phyloP scores from a whole-genome alignment of 2,797 vertebrate species.

The Typhlichthys subterraneus region DNA sequence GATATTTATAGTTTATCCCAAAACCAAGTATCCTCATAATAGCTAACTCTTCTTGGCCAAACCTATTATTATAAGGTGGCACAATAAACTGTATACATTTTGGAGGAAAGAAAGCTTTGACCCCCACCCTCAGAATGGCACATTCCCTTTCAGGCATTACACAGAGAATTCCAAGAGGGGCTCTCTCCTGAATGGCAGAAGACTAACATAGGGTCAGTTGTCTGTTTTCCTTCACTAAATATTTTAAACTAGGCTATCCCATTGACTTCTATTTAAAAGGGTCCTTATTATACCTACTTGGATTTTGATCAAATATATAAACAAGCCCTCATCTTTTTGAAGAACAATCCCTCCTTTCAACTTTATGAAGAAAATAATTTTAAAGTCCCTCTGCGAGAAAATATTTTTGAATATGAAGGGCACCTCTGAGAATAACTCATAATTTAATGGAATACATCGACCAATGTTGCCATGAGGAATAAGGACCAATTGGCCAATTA shows the following conservation, averaged over 20 bases:
- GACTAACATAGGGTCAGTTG: conserved; percentile 15
- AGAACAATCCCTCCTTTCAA: not conserved
- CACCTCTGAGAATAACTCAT: conserved; percentile 9
- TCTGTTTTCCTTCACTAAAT: conserved; percentile 6
- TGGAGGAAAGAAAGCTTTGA: too few species aligned
- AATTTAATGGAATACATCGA: too few species aligned
- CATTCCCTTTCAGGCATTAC: not conserved
- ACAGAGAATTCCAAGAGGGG: not conserved
- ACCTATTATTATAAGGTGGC: too few species aligned
- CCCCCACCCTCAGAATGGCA: not conserved
- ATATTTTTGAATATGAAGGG: conserved; percentile 5
- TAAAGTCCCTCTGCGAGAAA: not conserved
- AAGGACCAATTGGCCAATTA: not conserved
- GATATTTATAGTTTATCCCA: too few species aligned
- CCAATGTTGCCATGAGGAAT: too few species aligned
- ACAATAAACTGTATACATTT: too few species aligned
- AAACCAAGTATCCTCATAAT: too few species aligned
- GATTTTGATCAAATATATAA: too few species aligned
- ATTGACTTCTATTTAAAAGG: too few species aligned
- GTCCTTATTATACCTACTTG: too few species aligned
- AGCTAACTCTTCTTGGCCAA: too few species aligned
- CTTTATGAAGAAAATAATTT: conserved; percentile 1
- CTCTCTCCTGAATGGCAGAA: conserved; percentile 29
- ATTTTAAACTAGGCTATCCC: not conserved
- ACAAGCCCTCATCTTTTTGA: not conserved